Evolutionary conservation across 2,113 vertebrate species (phyloP).

Genomic region (Bufo bufo): DNA sequence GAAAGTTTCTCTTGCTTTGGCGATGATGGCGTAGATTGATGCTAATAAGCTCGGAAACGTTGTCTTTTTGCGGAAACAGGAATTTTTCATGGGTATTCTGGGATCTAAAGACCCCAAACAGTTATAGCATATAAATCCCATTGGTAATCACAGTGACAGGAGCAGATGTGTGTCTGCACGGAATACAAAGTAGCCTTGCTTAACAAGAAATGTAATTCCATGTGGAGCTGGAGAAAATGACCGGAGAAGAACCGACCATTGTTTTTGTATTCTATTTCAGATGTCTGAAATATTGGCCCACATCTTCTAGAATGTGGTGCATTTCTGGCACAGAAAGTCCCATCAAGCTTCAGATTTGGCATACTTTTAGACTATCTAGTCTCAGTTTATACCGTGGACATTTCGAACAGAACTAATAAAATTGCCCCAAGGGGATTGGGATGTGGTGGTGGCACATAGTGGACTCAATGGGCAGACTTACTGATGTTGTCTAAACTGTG

Average conservation of each 20-base stretch:
- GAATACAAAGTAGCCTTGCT: conserved; percentile 35
- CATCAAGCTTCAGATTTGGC: too few species aligned
- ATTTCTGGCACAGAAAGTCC: too few species aligned
- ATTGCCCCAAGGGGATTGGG: too few species aligned
- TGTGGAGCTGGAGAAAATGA: conserved; percentile 9
- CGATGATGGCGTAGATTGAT: conserved; percentile 33
- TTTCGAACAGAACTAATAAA: too few species aligned
- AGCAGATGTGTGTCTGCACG: not conserved
- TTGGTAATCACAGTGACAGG: conserved; percentile 44
- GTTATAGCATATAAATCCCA: conserved; percentile 37
- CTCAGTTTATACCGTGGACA: too few species aligned
- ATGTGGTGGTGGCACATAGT: too few species aligned
- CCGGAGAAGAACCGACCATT: conserved; percentile 1
- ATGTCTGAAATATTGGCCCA: too few species aligned
- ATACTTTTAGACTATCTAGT: too few species aligned
- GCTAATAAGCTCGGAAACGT: conserved; percentile 46
- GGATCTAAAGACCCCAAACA: conserved; percentile 43
- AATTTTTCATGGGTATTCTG: conserved; percentile 43
- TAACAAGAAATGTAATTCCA: conserved; percentile 7
- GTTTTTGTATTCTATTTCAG: not conserved
- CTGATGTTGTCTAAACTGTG: too few species aligned
- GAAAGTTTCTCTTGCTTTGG: conserved; percentile 22
- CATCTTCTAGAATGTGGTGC: too few species aligned
- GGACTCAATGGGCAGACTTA: too few species aligned
- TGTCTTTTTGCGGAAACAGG: conserved; percentile 5